Evolutionary conservation across 2,888 invertebrate genomes (phyloP).

Genomic region (Papilio demoleus): DNA sequence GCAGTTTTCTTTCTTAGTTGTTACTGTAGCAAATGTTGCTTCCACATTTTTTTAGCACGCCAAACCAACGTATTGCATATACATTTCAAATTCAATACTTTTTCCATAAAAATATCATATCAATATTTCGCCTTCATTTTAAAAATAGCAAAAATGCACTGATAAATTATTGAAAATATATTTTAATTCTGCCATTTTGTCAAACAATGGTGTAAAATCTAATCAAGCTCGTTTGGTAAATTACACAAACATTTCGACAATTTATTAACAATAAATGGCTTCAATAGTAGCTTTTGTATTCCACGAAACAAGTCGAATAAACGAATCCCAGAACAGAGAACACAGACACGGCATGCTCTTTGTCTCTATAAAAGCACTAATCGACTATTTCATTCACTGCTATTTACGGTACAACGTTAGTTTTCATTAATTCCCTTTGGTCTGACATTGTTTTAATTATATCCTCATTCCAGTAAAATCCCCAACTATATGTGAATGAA

Average conservation of each 20-base stretch:
- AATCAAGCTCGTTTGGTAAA: neutral
- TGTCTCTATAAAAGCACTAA: constrained; percentile 30
- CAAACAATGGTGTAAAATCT: neutral
- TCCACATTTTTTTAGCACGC: too few relatives aligned
- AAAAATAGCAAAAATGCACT: neutral
- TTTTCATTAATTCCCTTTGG: neutral
- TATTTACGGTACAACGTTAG: constrained; percentile 3
- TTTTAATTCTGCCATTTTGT: neutral
- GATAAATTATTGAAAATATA: neutral
- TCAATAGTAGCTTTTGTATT: neutral
- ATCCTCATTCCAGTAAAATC: neutral
- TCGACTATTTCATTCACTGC: constrained; percentile 16
- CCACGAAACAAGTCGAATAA: constrained; percentile 2
- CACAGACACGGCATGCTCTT: constrained; percentile 10
- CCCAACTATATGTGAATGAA: too few relatives aligned
- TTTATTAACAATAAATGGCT: neutral
- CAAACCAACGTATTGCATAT: too few relatives aligned
- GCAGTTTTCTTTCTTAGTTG: constrained; percentile 9
- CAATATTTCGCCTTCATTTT: neutral
- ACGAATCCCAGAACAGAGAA: constrained; percentile 1
- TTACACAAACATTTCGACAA: neutral
- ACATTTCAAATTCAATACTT: too few relatives aligned
- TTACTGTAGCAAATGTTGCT: neutral
- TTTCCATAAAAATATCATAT: too few relatives aligned
- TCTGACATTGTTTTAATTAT: neutral